Evolutionary conservation across 2,113 vertebrate species (phyloP).

Genomic region (Ophiodon elongatus): DNA sequence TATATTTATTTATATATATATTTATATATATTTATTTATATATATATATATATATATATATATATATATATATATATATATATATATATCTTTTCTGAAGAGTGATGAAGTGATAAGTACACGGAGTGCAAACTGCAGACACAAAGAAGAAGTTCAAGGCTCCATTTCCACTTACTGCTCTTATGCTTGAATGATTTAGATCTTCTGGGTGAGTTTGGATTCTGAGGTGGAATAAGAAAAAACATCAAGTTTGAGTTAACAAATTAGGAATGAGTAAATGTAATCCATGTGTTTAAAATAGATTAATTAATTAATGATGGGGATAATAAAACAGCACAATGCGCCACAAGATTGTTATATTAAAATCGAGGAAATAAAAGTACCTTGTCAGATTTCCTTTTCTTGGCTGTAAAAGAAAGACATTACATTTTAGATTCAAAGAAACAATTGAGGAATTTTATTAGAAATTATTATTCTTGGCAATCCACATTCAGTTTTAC

Average conservation of each 20-base stretch:
- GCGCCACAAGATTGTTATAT: background rate
- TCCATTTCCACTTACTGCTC: constrained; percentile 87
- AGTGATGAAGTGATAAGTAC: background rate
- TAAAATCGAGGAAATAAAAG: constrained; percentile 18
- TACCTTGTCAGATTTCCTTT: constrained; percentile 98
- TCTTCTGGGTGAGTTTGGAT: constrained; percentile 97
- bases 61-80: too few relatives aligned
- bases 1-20: too few relatives aligned
- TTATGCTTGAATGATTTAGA: constrained; percentile 98
- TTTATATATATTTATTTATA: too few relatives aligned
- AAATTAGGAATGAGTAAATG: background rate
- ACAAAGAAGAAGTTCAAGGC: background rate
- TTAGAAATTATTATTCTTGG: background rate
- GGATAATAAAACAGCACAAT: background rate
- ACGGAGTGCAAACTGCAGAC: background rate
- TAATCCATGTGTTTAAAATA: background rate
- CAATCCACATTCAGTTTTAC: background rate
- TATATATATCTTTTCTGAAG: too few relatives aligned
- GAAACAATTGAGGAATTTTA: background rate
- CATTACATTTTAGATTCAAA: background rate
- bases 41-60: too few relatives aligned
- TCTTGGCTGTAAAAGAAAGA: constrained; percentile 88
- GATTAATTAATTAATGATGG: background rate
- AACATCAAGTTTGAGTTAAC: background rate
- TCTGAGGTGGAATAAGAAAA: constrained; percentile 82